Conservation (phyloP, 2,888 invertebrate genomes). For the Blera fallax region DNA sequence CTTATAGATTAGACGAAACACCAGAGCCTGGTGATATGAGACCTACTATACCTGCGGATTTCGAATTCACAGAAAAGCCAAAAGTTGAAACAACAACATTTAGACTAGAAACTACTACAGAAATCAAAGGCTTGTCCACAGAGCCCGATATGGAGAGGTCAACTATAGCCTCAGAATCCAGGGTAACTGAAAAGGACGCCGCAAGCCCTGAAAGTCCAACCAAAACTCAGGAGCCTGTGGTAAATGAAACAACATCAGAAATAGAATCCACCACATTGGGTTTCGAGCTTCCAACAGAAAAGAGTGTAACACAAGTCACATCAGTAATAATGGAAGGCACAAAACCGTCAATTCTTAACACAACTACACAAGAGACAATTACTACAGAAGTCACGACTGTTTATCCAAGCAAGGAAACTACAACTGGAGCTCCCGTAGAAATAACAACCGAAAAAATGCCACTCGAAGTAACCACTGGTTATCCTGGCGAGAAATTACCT, state of each 20-base stretch:
- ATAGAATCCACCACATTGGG: no score
- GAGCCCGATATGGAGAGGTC: slow-evolving; percentile 4
- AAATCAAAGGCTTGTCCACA: neutral
- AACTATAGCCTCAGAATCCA: neutral
- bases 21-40: neutral
- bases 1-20: neutral
- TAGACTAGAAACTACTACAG: neutral
- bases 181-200: neutral
- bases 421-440: neutral
- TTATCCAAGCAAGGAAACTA: neutral
- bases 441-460: no score
- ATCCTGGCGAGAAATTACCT: no score
- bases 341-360: no score
- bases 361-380: no score
- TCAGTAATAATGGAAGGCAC: no score
- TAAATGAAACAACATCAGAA: no score
- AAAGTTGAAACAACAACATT: neutral
- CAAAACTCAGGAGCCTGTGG: no score
- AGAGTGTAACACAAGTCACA: no score
- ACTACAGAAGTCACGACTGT: no score
- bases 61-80: slow-evolving; percentile 7
- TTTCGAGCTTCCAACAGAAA: no score
- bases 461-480: no score
- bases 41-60: neutral
- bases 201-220: neutral